Base-by-base conservation (phyloP, 2,113 vertebrate species). In the Empidonax traillii region DNA sequence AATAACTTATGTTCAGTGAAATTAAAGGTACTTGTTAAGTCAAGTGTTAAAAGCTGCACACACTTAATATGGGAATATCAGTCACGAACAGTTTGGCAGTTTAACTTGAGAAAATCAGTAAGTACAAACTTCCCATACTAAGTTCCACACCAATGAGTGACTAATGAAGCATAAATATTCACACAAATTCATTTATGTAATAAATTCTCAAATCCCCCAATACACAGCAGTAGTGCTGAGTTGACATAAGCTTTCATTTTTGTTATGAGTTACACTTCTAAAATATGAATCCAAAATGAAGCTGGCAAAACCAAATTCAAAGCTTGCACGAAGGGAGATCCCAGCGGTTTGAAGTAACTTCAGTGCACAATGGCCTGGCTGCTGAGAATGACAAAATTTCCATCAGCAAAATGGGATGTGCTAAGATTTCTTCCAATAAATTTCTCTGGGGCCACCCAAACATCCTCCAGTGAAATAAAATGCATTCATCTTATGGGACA, bases 11-110 rank as follows among this genome's bases (percentile, higher is more conserved):
- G 97, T 98, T 98, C 93, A 87, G 96, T 94, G 97, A 98, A 98
- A 98, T 98, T 98, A 98, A 97, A 98, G 96, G 97, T 88, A 96
- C 96, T 98, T 97, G 97, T 98, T 98, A 97, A 98, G 97, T 95
- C 97, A 97, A 97, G 96, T 97, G 97, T 97, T 98, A 98, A 98
- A 97, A 97, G 97, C 96, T 95, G 92, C 93, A 96, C 91, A 89
- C 63, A 65, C 37, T 68, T 96, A 96, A 96, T 96, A 76, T 62
- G 85, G 87, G 94, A 94, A 80, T 97, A 97, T 97, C 93, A 77
- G 71, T 98, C 97, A 95, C 12, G 58, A 94, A 91, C 46, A 74
- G 21, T 72, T 71, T 87, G 95, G 93, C 86, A 95, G 94, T 93
- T 97, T 95, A 96, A 97, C 94, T 95, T 80, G 85, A 72, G 90